Base-by-base conservation (phyloP, 2,888 invertebrate species). In the Polymixis flavicincta region DNA sequence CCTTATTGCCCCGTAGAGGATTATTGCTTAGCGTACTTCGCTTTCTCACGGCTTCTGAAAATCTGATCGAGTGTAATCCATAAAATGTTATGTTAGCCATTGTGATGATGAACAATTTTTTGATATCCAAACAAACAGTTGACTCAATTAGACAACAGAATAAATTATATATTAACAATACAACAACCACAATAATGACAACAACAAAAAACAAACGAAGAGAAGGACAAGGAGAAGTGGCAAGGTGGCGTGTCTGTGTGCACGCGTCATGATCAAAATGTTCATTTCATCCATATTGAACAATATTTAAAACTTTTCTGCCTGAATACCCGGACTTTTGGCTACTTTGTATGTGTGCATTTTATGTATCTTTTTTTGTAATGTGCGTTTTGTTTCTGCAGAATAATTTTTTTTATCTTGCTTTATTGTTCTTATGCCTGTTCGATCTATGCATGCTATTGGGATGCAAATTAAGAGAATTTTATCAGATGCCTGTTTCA, bases 31-130 rank as follows among this genome's bases (percentile, higher is more conserved):
- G 13, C 17, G 52, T n/a, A 32, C n/a, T 32, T n/a, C 28, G 13
- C 13, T 73, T 73, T 50, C 25, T 76, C 22, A 5, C 17, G 13
- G 32, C 64, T 64, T 37, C 25, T 28, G 14, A 32, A 61, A 63
- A 3, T 22, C 13, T 37, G 25, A 17, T 22, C 3, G 6, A 50
- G 42, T 28, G 14, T 8, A 8, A 52, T 52, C 13, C 2, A 17
- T n/a, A 25, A 55, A 37, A 28, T 37, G 1, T 37, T 8, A 25
- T 28, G 14, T 22, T 59, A 19, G 50, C 14, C 68, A 11, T 22
- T 52, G 25, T 50, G 19, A 14, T 25, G 11, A 3, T 48, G 19
- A 19, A 19, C 45, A 13, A 7, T 45, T 11, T 25, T 50, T 25
- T 14, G 22, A 11, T 64, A 22, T 17, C 2, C 9, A 65, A 65